These are phyloP conservation scores for Hydractinia symbiolongicarpus DNA, from an alignment of 30 jellyfish, hydroid and myxozoan species.

Conservation along the genomic window DNA sequence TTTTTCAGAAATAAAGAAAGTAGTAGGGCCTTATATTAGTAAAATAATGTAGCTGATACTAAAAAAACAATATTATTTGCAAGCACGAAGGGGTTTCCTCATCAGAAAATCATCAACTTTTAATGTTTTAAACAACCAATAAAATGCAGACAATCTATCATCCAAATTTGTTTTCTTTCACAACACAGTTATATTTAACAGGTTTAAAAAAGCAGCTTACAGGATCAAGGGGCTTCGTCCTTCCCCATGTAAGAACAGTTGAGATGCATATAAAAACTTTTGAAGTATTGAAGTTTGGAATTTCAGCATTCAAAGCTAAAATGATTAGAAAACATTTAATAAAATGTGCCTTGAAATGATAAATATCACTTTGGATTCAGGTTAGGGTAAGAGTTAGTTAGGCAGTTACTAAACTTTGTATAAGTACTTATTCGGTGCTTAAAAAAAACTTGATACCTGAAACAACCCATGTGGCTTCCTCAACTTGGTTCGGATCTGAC, in stretches of 20 bases:
- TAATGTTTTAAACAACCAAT: too few species aligned
- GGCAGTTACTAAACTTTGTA: too few species aligned
- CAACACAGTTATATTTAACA: background rate
- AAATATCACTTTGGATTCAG: background rate
- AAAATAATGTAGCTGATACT: too few species aligned
- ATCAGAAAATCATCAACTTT: too few species aligned
- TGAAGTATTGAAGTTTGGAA: slow-evolving; percentile 46
- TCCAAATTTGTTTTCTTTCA: background rate
- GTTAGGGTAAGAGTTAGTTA: background rate
- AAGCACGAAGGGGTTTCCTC: too few species aligned
- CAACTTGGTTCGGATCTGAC: slow-evolving; percentile 77
- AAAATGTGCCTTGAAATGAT: background rate
- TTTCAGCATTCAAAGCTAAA: slow-evolving; percentile 77
- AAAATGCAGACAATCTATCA: too few species aligned
- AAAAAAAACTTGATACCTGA: slow-evolving; percentile 40
- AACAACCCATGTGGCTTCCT: slow-evolving; percentile 92
- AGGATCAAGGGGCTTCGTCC: slow-evolving; percentile 84
- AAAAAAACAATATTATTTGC: too few species aligned
- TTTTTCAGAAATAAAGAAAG: too few species aligned
- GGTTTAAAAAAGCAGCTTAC: slow-evolving; percentile 24
- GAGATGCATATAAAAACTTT: slow-evolving; percentile 72
- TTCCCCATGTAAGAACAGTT: slow-evolving; percentile 90
- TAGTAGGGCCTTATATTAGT: too few species aligned
- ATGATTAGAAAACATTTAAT: background rate
- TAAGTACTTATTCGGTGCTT: too few species aligned